Evolutionary conservation across 1,140 invertebrate species (phyloP), one percentile per base, ranked within the genome.

Genomic region (Pygmarrhopalites habei): DNA sequence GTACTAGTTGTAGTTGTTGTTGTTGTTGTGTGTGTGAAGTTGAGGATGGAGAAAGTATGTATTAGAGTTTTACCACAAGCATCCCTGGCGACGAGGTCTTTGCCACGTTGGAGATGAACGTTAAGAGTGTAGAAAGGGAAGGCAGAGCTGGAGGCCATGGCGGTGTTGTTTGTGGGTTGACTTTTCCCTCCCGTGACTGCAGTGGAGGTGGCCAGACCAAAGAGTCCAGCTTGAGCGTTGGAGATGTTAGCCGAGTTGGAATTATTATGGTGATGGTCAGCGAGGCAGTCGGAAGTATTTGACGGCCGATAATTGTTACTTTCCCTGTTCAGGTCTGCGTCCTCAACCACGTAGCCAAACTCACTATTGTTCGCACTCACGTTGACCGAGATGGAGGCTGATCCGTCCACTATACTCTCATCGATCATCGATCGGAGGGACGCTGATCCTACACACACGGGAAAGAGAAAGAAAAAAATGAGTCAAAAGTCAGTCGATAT

Each of bases 31-130:
- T n/a, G n/a, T n/a, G n/a, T n/a, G n/a, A n/a, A n/a, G n/a, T n/a
- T n/a, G n/a, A n/a, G n/a, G n/a, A n/a, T n/a, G n/a, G n/a, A n/a
- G n/a, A n/a, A n/a, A n/a, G n/a, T n/a, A n/a, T n/a, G n/a, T n/a
- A n/a, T n/a, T n/a, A n/a, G n/a, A n/a, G n/a, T n/a, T 80, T 83
- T 79, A 95, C 93, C 94, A 78, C 90, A 92, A 77, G 93, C 90
- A 77, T 96, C 93, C 83, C 91, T 90, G 26, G 93, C 90, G 25
- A 93, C 85, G 71, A 97, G 80, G 76, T 94, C 90, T 73, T 84
- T 83, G 44, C 92, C 94, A 73, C 88, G 83, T 72, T 87, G 86
- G 58, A 96, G 82, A 77, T 92, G 86, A 66, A 96, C 82, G 65
- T 90, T 85, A 44, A 96, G 81, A 75, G 92, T 86, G 78, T 91